Conservation (phyloP, 1,140 invertebrate genomes). For the Drosophila busckii region DNA sequence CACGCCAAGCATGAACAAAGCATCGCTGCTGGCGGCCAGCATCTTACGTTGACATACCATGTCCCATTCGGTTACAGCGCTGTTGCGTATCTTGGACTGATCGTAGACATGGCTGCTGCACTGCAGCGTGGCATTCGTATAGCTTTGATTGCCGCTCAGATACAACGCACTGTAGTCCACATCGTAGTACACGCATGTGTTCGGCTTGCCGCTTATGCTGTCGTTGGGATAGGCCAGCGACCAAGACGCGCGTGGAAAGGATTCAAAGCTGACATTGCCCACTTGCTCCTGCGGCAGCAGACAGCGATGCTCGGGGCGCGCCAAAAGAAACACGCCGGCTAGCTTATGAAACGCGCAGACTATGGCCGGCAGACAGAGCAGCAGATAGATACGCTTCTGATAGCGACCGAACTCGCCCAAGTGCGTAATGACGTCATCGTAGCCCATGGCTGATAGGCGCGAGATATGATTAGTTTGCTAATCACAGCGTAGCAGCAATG, state of each 20-base stretch:
- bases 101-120: slow-evolving; percentile 84
- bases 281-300: slow-evolving; percentile 81
- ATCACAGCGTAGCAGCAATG: slow-evolving; percentile 5
- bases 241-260: slow-evolving; percentile 77
- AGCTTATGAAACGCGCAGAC: slow-evolving; percentile 88
- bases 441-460: slow-evolving; percentile 81
- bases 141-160: slow-evolving; percentile 39
- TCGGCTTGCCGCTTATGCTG: slow-evolving; percentile 75
- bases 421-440: slow-evolving; percentile 85
- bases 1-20: slow-evolving; percentile 91
- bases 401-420: slow-evolving; percentile 88
- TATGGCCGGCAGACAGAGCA: slow-evolving; percentile 86
- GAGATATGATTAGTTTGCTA: slow-evolving; percentile 1
- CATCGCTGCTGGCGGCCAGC: slow-evolving; percentile 86
- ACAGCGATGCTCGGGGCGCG: slow-evolving; percentile 83
- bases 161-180: slow-evolving; percentile 75
- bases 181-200: slow-evolving; percentile 81
- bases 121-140: slow-evolving; percentile 31
- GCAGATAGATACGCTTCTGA: slow-evolving; percentile 85
- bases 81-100: slow-evolving; percentile 81
- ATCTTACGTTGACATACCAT: slow-evolving; percentile 86
- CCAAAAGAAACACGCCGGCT: slow-evolving; percentile 86
- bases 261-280: slow-evolving; percentile 80
- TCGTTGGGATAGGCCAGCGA: slow-evolving; percentile 82
- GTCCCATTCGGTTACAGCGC: slow-evolving; percentile 85